These are phyloP conservation scores for Sebastes fasciatus DNA, from an alignment of 2,113 vertebrate genomes.

Conservation along the genomic window DNA sequence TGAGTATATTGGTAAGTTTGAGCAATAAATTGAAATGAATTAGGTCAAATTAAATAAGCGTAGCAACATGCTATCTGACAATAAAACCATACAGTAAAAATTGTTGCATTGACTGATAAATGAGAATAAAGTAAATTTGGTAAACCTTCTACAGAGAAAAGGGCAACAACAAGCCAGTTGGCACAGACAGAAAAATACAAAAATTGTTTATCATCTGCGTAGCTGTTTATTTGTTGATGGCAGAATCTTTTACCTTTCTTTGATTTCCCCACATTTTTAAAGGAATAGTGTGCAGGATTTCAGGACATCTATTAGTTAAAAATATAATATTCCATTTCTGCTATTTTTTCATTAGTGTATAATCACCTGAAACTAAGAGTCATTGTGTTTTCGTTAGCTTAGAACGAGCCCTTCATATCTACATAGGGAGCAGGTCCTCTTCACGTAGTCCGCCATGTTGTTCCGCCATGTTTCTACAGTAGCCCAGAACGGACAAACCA, in stretches of 20 bases:
- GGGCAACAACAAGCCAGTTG: neutral
- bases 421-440: too few relatives aligned
- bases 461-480: too few relatives aligned
- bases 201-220: neutral
- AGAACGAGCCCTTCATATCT: too few relatives aligned
- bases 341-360: too few relatives aligned
- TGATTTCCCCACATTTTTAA: neutral
- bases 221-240: neutral
- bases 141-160: neutral
- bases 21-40: neutral
- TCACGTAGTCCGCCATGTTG: too few relatives aligned
- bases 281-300: too few relatives aligned
- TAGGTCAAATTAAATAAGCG: neutral
- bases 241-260: neutral
- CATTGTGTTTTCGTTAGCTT: too few relatives aligned
- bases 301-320: too few relatives aligned
- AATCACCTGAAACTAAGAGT: too few relatives aligned
- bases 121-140: neutral
- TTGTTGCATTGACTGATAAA: neutral
- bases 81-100: neutral
- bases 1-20: constrained; percentile 93
- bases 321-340: too few relatives aligned
- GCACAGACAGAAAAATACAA: neutral
- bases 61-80: neutral
- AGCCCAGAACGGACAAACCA: too few relatives aligned